Evolutionary conservation across 2,888 invertebrate species (phyloP).

Genomic region (Boloria selene): DNA sequence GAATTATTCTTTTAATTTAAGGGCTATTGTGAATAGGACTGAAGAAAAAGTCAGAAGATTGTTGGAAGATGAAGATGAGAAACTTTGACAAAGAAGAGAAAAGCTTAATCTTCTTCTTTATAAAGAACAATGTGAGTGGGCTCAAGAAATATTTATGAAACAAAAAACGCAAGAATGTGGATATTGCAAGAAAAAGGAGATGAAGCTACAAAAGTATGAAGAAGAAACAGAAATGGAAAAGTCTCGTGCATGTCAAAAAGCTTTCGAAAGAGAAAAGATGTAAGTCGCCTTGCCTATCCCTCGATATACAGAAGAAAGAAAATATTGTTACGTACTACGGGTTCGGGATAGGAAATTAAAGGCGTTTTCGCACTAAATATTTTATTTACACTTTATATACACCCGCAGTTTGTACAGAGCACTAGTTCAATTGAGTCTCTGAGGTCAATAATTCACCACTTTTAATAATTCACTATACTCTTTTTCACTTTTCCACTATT

Average conservation of each 20-base stretch:
- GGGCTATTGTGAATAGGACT: slow-evolving; percentile 66
- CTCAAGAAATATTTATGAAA: slow-evolving; percentile 56
- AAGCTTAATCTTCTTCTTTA: slow-evolving; percentile 57
- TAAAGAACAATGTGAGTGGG: slow-evolving; percentile 56
- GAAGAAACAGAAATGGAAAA: slow-evolving; percentile 65
- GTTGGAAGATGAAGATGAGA: slow-evolving; percentile 61
- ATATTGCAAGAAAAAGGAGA: slow-evolving; percentile 60
- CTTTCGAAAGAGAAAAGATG: slow-evolving; percentile 73
- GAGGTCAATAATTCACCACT: too few relatives aligned
- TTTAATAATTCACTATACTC: too few relatives aligned
- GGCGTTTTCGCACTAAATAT: too few relatives aligned
- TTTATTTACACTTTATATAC: too few relatives aligned
- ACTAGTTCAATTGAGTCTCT: too few relatives aligned
- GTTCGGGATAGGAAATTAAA: too few relatives aligned
- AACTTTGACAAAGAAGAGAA: slow-evolving; percentile 69
- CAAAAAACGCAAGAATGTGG: slow-evolving; percentile 57
- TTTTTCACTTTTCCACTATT: too few relatives aligned
- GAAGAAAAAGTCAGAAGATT: slow-evolving; percentile 61
- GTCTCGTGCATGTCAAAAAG: slow-evolving; percentile 64
- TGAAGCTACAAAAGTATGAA: slow-evolving; percentile 50
- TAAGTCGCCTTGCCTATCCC: slow-evolving; percentile 44
- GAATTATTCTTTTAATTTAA: slow-evolving; percentile 41
- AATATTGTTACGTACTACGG: too few relatives aligned
- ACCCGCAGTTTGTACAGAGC: too few relatives aligned
- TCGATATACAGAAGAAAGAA: too few relatives aligned